phyloP scores from a whole-genome alignment of 1,140 invertebrate genomes.

The Cyphomyrmex costatus region DNA sequence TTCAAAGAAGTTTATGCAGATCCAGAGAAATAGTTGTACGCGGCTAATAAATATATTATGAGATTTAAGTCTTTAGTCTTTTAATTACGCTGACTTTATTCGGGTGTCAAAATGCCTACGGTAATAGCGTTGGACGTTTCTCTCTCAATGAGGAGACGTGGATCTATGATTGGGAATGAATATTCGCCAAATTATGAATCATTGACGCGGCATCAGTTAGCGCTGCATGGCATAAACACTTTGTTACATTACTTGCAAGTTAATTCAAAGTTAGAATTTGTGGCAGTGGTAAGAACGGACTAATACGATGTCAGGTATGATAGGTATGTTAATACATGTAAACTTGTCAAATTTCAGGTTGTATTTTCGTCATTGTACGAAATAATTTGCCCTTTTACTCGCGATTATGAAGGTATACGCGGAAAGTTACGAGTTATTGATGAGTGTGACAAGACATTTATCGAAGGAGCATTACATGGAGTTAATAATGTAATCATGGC shows the following conservation, averaged over 20 bases:
- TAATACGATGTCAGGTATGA: constrained; percentile 12
- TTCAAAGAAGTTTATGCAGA: background rate
- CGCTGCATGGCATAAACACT: constrained; percentile 93
- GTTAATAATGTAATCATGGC: constrained; percentile 92
- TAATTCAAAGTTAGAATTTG: constrained; percentile 96
- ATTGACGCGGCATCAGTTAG: constrained; percentile 91
- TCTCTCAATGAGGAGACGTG: constrained; percentile 91
- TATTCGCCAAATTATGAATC: constrained; percentile 80
- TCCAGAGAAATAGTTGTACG: background rate
- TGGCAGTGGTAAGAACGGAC: constrained; percentile 91
- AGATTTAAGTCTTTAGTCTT: background rate
- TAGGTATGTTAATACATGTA: constrained; percentile 35
- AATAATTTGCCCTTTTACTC: constrained; percentile 93
- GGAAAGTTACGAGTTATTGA: constrained; percentile 91
- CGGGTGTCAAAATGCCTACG: constrained; percentile 90
- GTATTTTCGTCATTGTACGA: constrained; percentile 94
- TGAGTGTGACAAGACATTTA: constrained; percentile 94
- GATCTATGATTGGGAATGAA: constrained; percentile 87
- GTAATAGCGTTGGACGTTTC: constrained; percentile 93
- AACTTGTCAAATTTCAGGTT: constrained; percentile 85
- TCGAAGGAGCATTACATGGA: constrained; percentile 92
- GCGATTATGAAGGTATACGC: constrained; percentile 94
- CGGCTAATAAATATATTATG: constrained; percentile 6
- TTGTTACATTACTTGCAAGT: constrained; percentile 94
- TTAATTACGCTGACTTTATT: background rate